Evolutionary conservation across 2,113 vertebrate genomes (phyloP), one percentile per base, ranked within the genome.

Genomic region (Octodon degus): DNA sequence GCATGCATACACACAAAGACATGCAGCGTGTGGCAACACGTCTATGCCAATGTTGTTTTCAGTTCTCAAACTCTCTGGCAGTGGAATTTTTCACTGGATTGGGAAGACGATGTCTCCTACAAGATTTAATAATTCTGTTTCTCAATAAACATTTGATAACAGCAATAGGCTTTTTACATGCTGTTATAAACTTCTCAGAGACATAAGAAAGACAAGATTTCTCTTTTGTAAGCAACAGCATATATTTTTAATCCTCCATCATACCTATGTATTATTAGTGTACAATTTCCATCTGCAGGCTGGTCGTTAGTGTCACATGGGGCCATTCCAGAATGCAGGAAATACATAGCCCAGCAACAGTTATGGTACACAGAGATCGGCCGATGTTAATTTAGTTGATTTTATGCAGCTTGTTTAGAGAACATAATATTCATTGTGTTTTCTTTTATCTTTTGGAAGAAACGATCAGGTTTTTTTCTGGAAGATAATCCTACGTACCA

Each of bases 401-500:
- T 40, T 62, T 84, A 37, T 85, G 67, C 0, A 43, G 88, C 90
- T 79, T 90, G 30, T 34, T 93, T 74, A 90, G 27, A 68, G 4
- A 77, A 34, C 1, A 43, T 93, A 60, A 34, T 86, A 93, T 47
- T 92, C 19, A 63, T 89, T 74, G 27, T n/a, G 91, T 90, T 62
- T 91, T 50, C 12, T 72, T 19, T 86, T 76, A 22, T 95, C 76
- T 9, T 97, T 96, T 90, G 22, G 55, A 97, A 98, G 98, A 98
- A 97, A 70, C 97, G 6, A 80, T 94, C 96, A 80, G 97, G 92
- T 27, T 89, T 97, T 93, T 72, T 97, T 84, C 97, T 98, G 85
- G 97, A 98, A 92, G 98, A 98, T 86, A 99, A 98, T 32, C 98
- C 98, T 65, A 99, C 98, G 37, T 99, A 99, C 98, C 99, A 99